Percentiles rank a stretch among this genome's conserved stretches.
Evolutionary conservation across 2,888 invertebrate genomes (phyloP).

Genomic region (Emmelina monodactyla): DNA sequence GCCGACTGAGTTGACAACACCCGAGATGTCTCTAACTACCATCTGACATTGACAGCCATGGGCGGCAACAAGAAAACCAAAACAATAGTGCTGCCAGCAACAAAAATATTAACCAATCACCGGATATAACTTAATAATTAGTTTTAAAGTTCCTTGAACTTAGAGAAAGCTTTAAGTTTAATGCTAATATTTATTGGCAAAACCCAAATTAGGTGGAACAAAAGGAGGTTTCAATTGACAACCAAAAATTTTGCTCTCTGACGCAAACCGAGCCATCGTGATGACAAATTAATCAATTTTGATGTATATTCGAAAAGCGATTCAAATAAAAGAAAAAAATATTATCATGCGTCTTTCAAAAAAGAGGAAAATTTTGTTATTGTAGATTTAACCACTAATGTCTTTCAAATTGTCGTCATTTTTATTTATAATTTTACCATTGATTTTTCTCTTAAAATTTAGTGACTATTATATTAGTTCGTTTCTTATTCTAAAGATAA

Average conservation of each 20-base stretch:
- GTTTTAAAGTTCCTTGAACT: no score
- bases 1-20: slow-evolving; percentile 20
- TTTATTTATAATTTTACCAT: slow-evolving; percentile 58
- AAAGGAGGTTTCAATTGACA: neutral
- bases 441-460: slow-evolving; percentile 52
- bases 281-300: slow-evolving; percentile 42
- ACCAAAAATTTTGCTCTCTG: neutral
- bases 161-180: no score
- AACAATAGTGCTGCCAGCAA: slow-evolving; percentile 20
- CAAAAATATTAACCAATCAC: no score
- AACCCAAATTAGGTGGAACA: no score
- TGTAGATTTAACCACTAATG: slow-evolving; percentile 59
- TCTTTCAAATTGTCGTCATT: slow-evolving; percentile 61
- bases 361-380: slow-evolving; percentile 60
- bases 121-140: no score
- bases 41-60: neutral
- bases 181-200: no score
- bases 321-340: slow-evolving; percentile 53
- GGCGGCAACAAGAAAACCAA: slow-evolving; percentile 16
- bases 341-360: slow-evolving; percentile 55
- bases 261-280: slow-evolving; percentile 37
- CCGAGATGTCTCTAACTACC: slow-evolving; percentile 15
- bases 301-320: slow-evolving; percentile 55
- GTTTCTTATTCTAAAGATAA: slow-evolving; percentile 47
- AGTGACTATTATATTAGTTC: slow-evolving; percentile 52